Evolutionary conservation across 2,797 vertebrate genomes (phyloP).

Genomic region (Sciaenops ocellatus): DNA sequence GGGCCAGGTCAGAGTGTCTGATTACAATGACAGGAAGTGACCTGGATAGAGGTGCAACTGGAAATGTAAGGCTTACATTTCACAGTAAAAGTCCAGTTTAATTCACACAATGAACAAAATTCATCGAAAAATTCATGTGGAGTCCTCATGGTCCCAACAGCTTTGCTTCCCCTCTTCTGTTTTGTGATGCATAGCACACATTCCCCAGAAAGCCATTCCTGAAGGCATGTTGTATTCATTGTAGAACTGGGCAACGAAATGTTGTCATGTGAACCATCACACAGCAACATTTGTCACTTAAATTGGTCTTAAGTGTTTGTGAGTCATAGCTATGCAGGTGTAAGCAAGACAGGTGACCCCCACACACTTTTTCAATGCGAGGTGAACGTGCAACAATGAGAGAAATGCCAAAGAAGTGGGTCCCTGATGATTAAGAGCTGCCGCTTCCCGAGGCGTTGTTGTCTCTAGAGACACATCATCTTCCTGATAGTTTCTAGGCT

Average conservation of each 20-base stretch:
- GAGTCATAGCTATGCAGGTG: constrained; percentile 30
- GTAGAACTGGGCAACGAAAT: not conserved
- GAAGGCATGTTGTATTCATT: not conserved
- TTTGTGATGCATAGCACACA: constrained; percentile 1
- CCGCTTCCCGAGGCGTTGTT: constrained; percentile 63
- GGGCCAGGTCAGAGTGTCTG: too few species aligned
- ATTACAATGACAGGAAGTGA: too few species aligned
- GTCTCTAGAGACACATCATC: constrained; percentile 80
- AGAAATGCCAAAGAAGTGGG: constrained; percentile 72
- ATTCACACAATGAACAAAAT: too few species aligned
- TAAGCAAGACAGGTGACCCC: constrained; percentile 47
- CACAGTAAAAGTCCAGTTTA: too few species aligned
- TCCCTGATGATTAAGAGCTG: constrained; percentile 80
- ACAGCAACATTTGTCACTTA: constrained; percentile 34
- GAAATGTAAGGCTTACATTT: too few species aligned
- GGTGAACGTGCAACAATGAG: constrained; percentile 42
- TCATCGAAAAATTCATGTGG: not conserved
- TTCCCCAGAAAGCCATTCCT: not conserved
- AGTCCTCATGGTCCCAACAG: not conserved
- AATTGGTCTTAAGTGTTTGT: constrained; percentile 59
- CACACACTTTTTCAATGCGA: not conserved
- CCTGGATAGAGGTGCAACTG: too few species aligned
- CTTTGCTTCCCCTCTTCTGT: not conserved
- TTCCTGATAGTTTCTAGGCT: constrained; percentile 71
- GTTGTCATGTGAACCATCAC: constrained; percentile 27